Conservation (phyloP, 2,888 invertebrate species). For the Alloscopus bannaensis region DNA sequence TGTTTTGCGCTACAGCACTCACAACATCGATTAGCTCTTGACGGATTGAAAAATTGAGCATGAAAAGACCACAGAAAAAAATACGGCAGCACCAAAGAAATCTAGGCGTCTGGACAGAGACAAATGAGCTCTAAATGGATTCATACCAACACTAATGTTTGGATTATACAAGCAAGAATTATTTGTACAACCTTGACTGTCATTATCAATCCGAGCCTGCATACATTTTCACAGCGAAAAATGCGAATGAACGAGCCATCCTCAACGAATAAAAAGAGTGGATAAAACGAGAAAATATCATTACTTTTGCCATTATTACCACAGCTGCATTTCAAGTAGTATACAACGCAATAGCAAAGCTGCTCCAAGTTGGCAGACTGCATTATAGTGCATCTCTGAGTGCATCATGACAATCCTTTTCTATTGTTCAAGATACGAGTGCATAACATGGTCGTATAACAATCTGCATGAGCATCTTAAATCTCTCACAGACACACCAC, state of each 20-base stretch:
- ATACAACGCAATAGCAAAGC: background rate
- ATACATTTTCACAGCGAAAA: conserved; percentile 14
- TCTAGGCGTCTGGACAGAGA: background rate
- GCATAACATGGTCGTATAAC: too few species aligned
- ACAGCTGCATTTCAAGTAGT: conserved; percentile 7
- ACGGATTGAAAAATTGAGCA: conserved; percentile 28
- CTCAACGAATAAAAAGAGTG: background rate
- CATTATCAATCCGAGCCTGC: conserved; percentile 49
- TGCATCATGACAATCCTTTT: background rate
- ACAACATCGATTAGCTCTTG: too few species aligned
- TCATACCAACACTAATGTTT: too few species aligned
- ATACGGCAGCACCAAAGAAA: background rate
- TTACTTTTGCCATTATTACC: background rate
- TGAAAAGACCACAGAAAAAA: conserved; percentile 15
- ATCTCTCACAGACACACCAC: background rate
- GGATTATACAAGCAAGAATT: too few species aligned
- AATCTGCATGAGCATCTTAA: too few species aligned
- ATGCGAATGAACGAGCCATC: background rate
- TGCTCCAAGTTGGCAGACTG: background rate
- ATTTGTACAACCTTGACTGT: conserved; percentile 55
- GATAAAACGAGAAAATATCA: background rate
- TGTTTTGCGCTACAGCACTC: too few species aligned
- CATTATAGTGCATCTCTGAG: background rate
- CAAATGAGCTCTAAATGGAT: too few species aligned
- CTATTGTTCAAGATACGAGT: background rate